These are phyloP conservation scores for Pituophis catenifer DNA, from an alignment of 2,113 vertebrate species.

Conservation along the genomic window DNA sequence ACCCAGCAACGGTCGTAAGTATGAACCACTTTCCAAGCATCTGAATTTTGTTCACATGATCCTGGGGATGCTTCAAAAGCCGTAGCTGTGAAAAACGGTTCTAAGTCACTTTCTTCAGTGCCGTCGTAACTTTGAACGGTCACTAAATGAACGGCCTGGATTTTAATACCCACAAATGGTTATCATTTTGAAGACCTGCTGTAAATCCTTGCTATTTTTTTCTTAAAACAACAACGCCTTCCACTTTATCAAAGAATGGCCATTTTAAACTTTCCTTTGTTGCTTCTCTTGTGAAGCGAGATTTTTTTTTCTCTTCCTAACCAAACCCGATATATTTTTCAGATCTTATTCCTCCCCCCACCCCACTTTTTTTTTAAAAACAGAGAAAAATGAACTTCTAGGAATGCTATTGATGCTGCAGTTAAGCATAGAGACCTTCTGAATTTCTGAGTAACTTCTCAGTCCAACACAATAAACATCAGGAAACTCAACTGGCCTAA, in stretches of 20 bases:
- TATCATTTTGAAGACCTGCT: neutral
- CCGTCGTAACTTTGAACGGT: too few relatives aligned
- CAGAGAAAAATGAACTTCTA: neutral
- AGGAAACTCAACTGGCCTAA: constrained; percentile 33
- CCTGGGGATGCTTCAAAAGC: too few relatives aligned
- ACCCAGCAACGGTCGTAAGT: too few relatives aligned
- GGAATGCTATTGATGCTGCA: neutral
- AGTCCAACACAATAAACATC: constrained; percentile 39
- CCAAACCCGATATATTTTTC: neutral
- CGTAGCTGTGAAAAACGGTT: too few relatives aligned
- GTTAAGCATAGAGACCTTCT: neutral
- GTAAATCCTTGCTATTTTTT: neutral
- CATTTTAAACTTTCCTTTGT: neutral
- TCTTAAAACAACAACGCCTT: neutral
- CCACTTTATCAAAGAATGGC: neutral
- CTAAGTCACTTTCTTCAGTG: too few relatives aligned
- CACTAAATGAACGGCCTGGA: too few relatives aligned
- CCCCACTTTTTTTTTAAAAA: neutral
- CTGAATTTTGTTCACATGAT: too few relatives aligned
- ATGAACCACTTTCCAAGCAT: too few relatives aligned
- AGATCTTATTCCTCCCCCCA: neutral
- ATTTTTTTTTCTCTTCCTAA: neutral
- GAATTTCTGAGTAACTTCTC: constrained; percentile 45
- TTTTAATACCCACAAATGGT: neutral
- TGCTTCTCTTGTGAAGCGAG: neutral